A percentile compares a stretch with the other conserved stretches of the same genome.
These are phyloP conservation scores for Magallana nippona DNA, from an alignment of 2,888 invertebrate genomes.

Conservation along the genomic window DNA sequence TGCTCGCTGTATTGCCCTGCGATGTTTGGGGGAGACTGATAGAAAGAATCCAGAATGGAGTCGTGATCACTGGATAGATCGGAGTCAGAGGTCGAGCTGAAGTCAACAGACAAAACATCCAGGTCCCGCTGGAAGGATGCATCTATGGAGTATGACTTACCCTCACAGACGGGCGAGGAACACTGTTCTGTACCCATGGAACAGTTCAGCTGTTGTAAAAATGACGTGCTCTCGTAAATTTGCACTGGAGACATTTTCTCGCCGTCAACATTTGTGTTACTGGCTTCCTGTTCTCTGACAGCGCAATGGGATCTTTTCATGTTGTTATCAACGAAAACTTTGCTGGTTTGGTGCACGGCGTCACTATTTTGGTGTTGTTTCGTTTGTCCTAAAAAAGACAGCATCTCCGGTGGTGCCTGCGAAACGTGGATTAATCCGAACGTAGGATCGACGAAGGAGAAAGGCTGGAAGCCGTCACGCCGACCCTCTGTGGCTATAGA, in stretches of 20 bases:
- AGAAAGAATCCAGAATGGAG: background rate
- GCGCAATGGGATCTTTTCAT: background rate
- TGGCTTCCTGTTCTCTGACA: background rate
- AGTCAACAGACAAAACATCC: background rate
- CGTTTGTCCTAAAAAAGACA: slow-evolving; percentile 5
- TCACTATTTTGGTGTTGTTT: background rate
- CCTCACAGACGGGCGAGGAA: background rate
- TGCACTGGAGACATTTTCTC: background rate
- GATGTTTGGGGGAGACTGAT: background rate
- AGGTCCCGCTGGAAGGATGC: slow-evolving; percentile 3
- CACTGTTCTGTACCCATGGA: background rate
- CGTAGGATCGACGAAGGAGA: background rate
- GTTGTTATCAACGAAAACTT: background rate
- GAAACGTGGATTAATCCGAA: slow-evolving; percentile 15
- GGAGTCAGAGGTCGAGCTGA: background rate
- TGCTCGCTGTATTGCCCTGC: background rate
- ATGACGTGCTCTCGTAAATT: background rate
- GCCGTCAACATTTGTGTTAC: background rate
- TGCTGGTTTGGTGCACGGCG: background rate
- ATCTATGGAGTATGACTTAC: background rate
- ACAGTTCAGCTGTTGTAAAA: background rate
- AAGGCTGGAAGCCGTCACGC: background rate
- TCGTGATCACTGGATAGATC: slow-evolving; percentile 21
- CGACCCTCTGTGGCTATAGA: background rate
- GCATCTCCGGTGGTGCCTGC: background rate